Evolutionary conservation across 2,888 invertebrate species (phyloP).

Genomic region (Aethes cnicana): DNA sequence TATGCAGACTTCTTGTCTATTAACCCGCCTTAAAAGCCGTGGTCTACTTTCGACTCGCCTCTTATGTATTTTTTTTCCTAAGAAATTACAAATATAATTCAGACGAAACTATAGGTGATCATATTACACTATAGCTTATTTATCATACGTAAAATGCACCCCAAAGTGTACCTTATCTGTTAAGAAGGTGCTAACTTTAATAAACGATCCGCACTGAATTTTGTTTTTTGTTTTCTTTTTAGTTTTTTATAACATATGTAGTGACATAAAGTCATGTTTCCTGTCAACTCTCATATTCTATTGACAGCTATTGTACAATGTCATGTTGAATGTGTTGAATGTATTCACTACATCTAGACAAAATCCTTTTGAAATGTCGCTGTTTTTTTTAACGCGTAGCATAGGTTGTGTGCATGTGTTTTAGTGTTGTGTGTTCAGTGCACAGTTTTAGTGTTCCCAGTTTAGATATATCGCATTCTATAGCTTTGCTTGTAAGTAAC

Average conservation of each 20-base stretch:
- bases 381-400: slow-evolving; percentile 3
- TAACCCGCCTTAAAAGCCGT: no score
- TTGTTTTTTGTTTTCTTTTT: slow-evolving; percentile 39
- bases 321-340: no score
- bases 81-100: no score
- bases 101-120: no score
- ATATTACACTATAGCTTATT: slow-evolving; percentile 8
- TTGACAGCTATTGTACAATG: no score
- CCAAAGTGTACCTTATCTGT: slow-evolving; percentile 17
- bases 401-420: slow-evolving; percentile 32
- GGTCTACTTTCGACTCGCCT: no score
- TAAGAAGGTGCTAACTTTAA: slow-evolving; percentile 40
- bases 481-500: slow-evolving; percentile 62
- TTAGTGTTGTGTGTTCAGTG: slow-evolving; percentile 37
- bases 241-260: slow-evolving; percentile 9
- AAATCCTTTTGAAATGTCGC: slow-evolving; percentile 6
- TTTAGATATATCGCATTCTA: slow-evolving; percentile 33
- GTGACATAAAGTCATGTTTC: no score
- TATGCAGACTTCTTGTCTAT: no score
- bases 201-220: slow-evolving; percentile 59
- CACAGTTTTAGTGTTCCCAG: slow-evolving; percentile 37
- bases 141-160: slow-evolving; percentile 16
- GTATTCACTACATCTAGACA: no score
- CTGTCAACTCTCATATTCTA: no score
- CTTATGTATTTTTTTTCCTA: no score